Evolutionary conservation across 2,113 vertebrate species (phyloP).

Genomic region (Apteryx owenii): DNA sequence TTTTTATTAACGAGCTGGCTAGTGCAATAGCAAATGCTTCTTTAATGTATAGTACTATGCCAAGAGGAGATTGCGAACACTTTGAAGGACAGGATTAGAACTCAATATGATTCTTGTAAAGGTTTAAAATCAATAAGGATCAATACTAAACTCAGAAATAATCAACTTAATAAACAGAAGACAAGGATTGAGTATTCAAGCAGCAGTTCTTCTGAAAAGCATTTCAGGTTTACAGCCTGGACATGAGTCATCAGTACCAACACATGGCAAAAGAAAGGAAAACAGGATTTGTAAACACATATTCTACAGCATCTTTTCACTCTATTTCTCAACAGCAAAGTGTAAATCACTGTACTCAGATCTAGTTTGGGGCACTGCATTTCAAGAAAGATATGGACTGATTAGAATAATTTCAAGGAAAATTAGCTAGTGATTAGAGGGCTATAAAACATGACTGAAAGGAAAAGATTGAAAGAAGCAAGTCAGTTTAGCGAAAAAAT

Average conservation of each 20-base stretch:
- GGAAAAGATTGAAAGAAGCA: background rate
- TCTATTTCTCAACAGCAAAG: background rate
- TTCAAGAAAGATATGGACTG: background rate
- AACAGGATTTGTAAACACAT: background rate
- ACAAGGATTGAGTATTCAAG: background rate
- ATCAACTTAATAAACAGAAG: background rate
- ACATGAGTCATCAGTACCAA: background rate
- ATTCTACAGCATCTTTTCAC: background rate
- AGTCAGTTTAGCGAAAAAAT: background rate
- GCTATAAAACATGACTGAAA: background rate
- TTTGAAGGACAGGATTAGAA: background rate
- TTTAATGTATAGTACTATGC: background rate
- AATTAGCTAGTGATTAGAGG: background rate
- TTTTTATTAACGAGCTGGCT: background rate
- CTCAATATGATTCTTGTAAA: background rate
- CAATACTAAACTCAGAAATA: background rate
- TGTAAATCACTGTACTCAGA: background rate
- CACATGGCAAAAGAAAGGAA: background rate
- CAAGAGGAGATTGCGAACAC: background rate
- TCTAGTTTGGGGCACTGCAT: background rate
- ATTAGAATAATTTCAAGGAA: background rate
- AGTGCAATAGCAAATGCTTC: background rate
- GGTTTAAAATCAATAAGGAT: background rate
- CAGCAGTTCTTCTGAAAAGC: background rate
- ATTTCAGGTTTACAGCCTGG: background rate